Percentiles rank a stretch among this genome's conserved stretches.
Evolutionary conservation across 2,888 invertebrate species (phyloP).

Genomic region (Drosophila pseudotalamancana): DNA sequence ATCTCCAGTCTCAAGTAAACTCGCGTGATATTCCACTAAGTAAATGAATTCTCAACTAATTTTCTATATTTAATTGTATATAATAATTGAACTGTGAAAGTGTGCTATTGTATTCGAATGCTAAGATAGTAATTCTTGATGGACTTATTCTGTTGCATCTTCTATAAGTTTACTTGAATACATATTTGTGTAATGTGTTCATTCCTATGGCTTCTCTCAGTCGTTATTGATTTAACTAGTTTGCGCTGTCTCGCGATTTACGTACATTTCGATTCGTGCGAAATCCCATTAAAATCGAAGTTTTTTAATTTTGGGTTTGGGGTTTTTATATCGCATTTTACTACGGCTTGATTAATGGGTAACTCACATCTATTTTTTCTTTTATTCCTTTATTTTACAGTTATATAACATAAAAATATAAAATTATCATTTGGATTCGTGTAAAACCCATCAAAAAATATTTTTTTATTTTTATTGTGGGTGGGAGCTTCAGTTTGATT

Average conservation of each 20-base stretch:
- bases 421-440: not conserved
- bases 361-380: not conserved
- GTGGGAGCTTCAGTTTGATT: not conserved
- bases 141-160: not conserved
- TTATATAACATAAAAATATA: too few relatives aligned
- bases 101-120: constrained; percentile 53
- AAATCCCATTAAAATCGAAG: constrained; percentile 10
- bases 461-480: not conserved
- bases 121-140: not conserved
- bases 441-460: not conserved
- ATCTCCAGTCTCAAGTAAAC: constrained; percentile 37
- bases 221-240: constrained; percentile 29
- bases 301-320: constrained; percentile 11
- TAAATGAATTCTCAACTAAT: constrained; percentile 23
- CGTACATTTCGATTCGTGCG: constrained; percentile 10
- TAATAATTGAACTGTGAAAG: constrained; percentile 18
- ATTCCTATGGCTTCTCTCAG: constrained; percentile 35
- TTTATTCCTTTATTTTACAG: not conserved
- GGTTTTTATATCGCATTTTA: constrained; percentile 1
- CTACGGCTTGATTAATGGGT: constrained; percentile 30
- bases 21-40: constrained; percentile 20
- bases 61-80: constrained; percentile 13
- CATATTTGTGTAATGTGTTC: not conserved
- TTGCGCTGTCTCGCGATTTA: constrained; percentile 20
- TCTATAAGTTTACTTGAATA: not conserved